These are phyloP conservation scores for Bettongia penicillata DNA, from an alignment of 2,113 vertebrate species.

Conservation along the genomic window DNA sequence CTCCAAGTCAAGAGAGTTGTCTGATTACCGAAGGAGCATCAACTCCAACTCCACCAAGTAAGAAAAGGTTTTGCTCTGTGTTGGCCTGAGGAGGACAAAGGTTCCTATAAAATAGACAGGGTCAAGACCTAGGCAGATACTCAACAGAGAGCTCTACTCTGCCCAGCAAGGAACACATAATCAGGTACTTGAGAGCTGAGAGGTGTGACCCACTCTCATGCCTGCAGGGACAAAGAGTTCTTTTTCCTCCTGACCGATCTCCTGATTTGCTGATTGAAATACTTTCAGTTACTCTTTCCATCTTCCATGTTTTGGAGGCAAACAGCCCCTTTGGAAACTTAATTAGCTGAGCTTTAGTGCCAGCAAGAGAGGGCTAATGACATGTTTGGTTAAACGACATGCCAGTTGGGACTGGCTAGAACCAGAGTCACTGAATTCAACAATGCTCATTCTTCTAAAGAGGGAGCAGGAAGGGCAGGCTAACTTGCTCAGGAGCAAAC, in stretches of 20 bases:
- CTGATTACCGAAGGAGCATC: constrained; percentile 13
- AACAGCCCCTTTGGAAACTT: constrained; percentile 33
- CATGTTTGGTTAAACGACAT: constrained; percentile 48
- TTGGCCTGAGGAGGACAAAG: constrained; percentile 34
- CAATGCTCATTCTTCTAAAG: constrained; percentile 13
- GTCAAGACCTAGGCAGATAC: background rate
- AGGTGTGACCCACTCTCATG: background rate
- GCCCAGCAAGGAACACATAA: background rate
- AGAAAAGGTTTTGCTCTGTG: background rate
- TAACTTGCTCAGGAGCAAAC: background rate
- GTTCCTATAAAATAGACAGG: background rate
- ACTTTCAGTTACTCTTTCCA: constrained; percentile 35
- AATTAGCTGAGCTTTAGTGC: constrained; percentile 47
- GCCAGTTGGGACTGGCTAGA: constrained; percentile 45
- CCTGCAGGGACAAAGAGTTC: constrained; percentile 35
- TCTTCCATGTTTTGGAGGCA: constrained; percentile 29
- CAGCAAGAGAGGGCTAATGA: constrained; percentile 54
- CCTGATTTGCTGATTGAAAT: constrained; percentile 29
- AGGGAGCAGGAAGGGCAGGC: constrained; percentile 23
- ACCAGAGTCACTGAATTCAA: constrained; percentile 36
- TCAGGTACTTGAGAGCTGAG: background rate
- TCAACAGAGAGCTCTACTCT: background rate
- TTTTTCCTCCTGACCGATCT: constrained; percentile 30
- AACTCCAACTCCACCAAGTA: background rate
- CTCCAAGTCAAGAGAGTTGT: background rate